Conservation (phyloP, 2,797 vertebrate genomes). For the Coregonus ussuriensis region DNA sequence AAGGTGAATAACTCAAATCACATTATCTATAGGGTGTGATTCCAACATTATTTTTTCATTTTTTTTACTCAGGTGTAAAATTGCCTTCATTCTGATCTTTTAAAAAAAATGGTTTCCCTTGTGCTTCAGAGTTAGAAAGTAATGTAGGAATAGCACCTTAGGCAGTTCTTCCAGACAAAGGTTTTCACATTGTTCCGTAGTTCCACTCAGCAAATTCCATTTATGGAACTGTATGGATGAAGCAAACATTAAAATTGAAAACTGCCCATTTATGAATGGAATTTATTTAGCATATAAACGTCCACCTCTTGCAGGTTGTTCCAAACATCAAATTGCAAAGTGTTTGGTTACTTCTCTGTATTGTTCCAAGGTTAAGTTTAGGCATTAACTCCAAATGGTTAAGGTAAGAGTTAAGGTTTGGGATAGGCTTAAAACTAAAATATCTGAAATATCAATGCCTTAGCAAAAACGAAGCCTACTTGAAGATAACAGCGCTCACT, state of each 20-base stretch:
- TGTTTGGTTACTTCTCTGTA: too few relatives aligned
- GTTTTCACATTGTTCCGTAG: conserved; percentile 32
- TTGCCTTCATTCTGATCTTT: conserved; percentile 32
- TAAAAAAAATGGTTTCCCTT: conserved; percentile 23
- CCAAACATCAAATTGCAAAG: too few relatives aligned
- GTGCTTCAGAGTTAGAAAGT: conserved; percentile 26
- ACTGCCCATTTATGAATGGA: conserved; percentile 76
- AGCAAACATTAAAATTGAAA: conserved; percentile 73
- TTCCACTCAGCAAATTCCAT: conserved; percentile 67
- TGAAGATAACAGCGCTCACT: too few relatives aligned
- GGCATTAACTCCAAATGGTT: too few relatives aligned
- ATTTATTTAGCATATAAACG: conserved; percentile 75
- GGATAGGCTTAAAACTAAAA: too few relatives aligned
- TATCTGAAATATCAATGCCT: too few relatives aligned
- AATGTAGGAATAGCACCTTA: conserved; percentile 38
- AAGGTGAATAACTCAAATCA: conserved; percentile 6
- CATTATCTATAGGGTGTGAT: conserved; percentile 17
- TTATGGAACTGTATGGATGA: conserved; percentile 68
- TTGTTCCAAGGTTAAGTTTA: too few relatives aligned
- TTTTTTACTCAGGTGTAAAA: conserved; percentile 46
- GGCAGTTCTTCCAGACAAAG: conserved; percentile 28
- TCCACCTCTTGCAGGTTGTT: conserved; percentile 45
- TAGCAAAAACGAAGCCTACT: too few relatives aligned
- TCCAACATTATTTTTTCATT: background rate
- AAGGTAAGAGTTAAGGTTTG: too few relatives aligned